Evolutionary conservation across 2,888 invertebrate genomes (phyloP), one percentile per base, ranked within the genome.

Genomic region (Mythimna lalbum): DNA sequence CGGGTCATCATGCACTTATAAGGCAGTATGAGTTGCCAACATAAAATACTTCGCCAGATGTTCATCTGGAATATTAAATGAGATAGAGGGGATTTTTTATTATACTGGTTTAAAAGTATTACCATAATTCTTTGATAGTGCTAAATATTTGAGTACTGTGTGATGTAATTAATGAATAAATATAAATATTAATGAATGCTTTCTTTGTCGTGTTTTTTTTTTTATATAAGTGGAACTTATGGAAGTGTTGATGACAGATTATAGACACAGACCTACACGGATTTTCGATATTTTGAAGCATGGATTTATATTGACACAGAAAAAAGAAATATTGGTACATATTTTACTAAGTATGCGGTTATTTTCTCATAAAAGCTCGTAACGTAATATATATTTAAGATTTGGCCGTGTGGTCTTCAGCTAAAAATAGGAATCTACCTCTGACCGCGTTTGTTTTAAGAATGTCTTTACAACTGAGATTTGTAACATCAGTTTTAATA

Each of bases 31-130:
- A 71, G 78, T 82, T 80, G 47, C 72, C 62, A 76, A 69, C 64
- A 70, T 64, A 73, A 81, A 82, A 82, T 73, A 80, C 63, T 76
- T 77, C 21, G 60, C 83, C 85, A 86, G 85, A 85, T 85, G 87
- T 75, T 72, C 78, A 69, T 69, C 50, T 75, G 73, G 76, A 77
- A 78, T 82, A 73, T 60, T 67, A 76, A 79, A 70, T 68, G 63
- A 67, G 62, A 62, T 78, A 76, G 65, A 73, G 31, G 21, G 43
- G 27, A 36, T 72, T 59, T 75, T 66, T 57, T 33, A 49, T 57
- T 43, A 69, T 62, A 79, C 66, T 60, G 60, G 52, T 83, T 74
- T 55, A 61, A 63, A 79, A 52, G 49, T 62, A 75, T 78, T 69
- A 65, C 62, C 49, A 70, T 72, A 59, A 2, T 33, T 17, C 23